Evolutionary conservation across 30 jellyfish, hydroid and myxozoan genomes (phyloP).

Genomic region (Hydra vulgaris): DNA sequence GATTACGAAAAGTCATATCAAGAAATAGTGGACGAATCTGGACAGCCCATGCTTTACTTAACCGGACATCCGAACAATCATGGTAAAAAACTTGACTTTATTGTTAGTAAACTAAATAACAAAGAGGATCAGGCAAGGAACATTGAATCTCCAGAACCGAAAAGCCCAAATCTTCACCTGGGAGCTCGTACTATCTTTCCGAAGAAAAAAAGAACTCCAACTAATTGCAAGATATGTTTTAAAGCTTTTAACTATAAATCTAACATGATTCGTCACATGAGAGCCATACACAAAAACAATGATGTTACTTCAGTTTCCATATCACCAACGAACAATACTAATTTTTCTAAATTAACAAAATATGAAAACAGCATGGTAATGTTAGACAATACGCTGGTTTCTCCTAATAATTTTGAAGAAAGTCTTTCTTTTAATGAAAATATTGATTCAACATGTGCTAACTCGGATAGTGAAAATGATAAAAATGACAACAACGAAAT

Average conservation of each 20-base stretch:
- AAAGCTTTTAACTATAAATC: conserved; percentile 4
- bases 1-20: conserved; percentile 11
- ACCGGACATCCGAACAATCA: conserved; percentile 8
- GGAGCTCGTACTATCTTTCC: background rate
- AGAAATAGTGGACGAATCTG: conserved; percentile 8
- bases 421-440: background rate
- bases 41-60: conserved; percentile 7
- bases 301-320: background rate
- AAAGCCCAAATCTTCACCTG: background rate
- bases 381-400: background rate
- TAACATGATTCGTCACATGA: conserved; percentile 10
- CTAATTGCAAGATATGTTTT: background rate
- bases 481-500: background rate
- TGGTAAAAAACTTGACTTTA: background rate
- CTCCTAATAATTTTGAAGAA: background rate
- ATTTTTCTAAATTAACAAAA: background rate
- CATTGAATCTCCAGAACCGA: background rate
- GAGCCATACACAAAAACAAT: background rate
- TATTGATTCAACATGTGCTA: background rate
- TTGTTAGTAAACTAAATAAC: background rate
- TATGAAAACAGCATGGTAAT: conserved; percentile 4
- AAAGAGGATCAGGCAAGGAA: background rate
- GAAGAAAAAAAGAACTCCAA: conserved; percentile 3
- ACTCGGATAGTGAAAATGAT: background rate
- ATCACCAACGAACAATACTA: background rate